These are phyloP conservation scores for Hypanus sabinus DNA, from an alignment of 2,113 vertebrate species.

Conservation along the genomic window DNA sequence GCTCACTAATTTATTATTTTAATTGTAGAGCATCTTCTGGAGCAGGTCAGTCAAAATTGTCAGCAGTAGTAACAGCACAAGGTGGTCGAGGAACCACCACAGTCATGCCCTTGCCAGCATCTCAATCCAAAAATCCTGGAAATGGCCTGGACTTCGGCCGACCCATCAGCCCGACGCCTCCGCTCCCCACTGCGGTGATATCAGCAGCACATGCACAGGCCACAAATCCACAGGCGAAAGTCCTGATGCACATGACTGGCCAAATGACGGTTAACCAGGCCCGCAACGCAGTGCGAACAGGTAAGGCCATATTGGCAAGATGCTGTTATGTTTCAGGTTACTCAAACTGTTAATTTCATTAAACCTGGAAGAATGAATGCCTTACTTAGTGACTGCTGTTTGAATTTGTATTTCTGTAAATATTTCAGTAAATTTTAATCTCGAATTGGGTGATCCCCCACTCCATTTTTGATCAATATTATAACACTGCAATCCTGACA, in stretches of 20 bases:
- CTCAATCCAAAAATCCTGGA: slow-evolving; percentile 65
- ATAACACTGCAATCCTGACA: no score
- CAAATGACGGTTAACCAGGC: slow-evolving; percentile 98
- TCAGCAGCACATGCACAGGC: slow-evolving; percentile 74
- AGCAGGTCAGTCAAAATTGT: slow-evolving; percentile 73
- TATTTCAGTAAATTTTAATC: no score
- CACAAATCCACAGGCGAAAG: slow-evolving; percentile 79
- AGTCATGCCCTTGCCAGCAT: slow-evolving; percentile 65
- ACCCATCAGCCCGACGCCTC: slow-evolving; percentile 48
- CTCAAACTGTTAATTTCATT: not conserved
- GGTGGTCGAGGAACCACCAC: slow-evolving; percentile 70
- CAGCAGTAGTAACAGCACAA: slow-evolving; percentile 69
- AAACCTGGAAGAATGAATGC: not conserved
- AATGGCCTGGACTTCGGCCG: slow-evolving; percentile 64
- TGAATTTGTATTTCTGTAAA: no score
- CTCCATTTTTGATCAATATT: not conserved
- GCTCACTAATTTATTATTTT: not conserved
- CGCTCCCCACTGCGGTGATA: slow-evolving; percentile 64
- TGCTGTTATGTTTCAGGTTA: no score
- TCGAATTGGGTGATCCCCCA: no score
- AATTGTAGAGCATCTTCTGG: slow-evolving; percentile 66
- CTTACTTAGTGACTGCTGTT: not conserved
- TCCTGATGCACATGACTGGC: slow-evolving; percentile 75
- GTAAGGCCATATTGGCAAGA: slow-evolving; percentile 50
- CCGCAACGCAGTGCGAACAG: slow-evolving; percentile 82